Base-by-base conservation (phyloP, 2,888 invertebrate genomes). In the Linnaemya vulpina region DNA sequence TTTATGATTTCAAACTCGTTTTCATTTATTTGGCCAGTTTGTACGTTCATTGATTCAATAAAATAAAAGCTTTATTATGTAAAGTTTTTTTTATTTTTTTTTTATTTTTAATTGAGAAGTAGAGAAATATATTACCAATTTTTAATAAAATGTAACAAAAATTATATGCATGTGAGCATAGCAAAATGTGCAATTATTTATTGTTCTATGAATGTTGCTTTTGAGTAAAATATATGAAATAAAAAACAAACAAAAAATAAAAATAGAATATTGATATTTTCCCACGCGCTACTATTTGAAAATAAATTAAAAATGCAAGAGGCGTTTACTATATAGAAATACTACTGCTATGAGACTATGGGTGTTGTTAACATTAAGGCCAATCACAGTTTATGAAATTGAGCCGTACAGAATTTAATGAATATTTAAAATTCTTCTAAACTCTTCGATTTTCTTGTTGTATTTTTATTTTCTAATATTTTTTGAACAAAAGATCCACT, bases 271-370 rank as follows among this genome's bases (percentile, higher is more conserved):
- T 55, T 65, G 38, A 68, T 78, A 81, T 82, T 82, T 85, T 85
- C 85, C 85, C 85, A 85, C 85, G 85, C 77, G 85, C 81, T 78
- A 82, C 74, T 71, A 70, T 58, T 74, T 82, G 35, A 65, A 51
- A 60, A 62, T 62, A 73, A 49, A 85, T 82, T 85, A 75, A 78
- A 80, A 78, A 78, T 85, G 81, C 78, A 77, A 63, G 65, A 53
- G 53, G 55, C 35, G 68, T 70, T 77, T 63, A 70, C 38, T 51
- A 30, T 51, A 30, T 20, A 68, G 35, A 74, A 25, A 74, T 62
- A 74, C 43, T 51, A 60, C 63, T 58, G 35, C 58, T 65, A 63
- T 43, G 15, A 46, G 79, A 17, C 43, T 62, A 74, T 77, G 43
- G 77, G 68, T 73, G 77, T 84, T 76, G 73, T 15, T 46, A 55